Evolutionary conservation across 2,888 invertebrate genomes (phyloP).

Genomic region (Orchestes rusci): DNA sequence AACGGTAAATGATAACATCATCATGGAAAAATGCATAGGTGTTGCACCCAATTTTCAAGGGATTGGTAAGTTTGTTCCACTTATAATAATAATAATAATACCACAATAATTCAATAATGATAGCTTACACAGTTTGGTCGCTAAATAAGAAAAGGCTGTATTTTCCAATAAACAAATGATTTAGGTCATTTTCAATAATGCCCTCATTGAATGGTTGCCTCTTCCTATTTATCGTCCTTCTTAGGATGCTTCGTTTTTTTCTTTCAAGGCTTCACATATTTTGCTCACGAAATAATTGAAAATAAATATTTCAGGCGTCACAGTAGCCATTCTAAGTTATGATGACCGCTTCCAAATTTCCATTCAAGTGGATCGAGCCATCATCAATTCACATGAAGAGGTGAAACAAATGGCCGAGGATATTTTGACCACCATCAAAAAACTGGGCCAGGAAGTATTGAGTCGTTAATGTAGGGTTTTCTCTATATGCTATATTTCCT

Average conservation of each 20-base stretch:
- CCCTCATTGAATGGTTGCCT: too few relatives aligned
- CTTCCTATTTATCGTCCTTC: too few relatives aligned
- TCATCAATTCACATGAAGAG: constrained; percentile 5
- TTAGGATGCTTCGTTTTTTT: too few relatives aligned
- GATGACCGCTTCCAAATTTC: constrained; percentile 8
- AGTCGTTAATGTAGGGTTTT: too few relatives aligned
- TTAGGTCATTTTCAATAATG: too few relatives aligned
- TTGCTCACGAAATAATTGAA: not conserved
- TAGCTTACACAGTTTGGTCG: too few relatives aligned
- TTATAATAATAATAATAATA: too few relatives aligned
- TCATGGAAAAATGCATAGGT: constrained; percentile 8
- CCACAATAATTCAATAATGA: too few relatives aligned
- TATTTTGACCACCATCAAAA: not conserved
- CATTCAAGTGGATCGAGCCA: constrained; percentile 6
- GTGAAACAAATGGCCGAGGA: constrained; percentile 10
- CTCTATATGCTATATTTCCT: too few relatives aligned
- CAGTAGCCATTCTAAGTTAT: constrained; percentile 5
- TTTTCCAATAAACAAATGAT: too few relatives aligned
- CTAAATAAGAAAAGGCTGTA: too few relatives aligned
- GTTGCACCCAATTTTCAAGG: constrained; percentile 6
- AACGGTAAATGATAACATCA: not conserved
- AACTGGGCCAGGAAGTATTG: constrained; percentile 2
- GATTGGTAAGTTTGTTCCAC: constrained; percentile 10
- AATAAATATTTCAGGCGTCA: constrained; percentile 3
- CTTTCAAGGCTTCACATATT: too few relatives aligned